Percentiles rank a stretch among this genome's conserved stretches.
Conservation (phyloP, 2,888 invertebrate genomes). For the Mesoligia furuncula region DNA sequence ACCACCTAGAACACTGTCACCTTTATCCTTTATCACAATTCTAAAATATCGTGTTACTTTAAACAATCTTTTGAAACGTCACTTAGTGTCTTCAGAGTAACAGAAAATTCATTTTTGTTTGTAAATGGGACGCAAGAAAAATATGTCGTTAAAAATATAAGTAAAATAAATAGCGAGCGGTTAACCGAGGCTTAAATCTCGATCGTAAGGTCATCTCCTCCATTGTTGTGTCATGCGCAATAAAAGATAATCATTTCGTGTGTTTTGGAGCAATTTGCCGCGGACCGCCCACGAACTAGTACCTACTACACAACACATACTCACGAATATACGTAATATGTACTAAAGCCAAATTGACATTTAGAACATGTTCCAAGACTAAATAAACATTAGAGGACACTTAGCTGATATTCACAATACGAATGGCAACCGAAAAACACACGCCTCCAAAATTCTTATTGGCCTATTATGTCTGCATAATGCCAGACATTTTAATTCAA, state of each 20-base stretch:
- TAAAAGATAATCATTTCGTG: slow-evolving; percentile 86
- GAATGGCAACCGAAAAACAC: slow-evolving; percentile 30
- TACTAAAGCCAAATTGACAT: slow-evolving; percentile 37
- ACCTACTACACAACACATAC: slow-evolving; percentile 53
- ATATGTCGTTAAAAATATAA: slow-evolving; percentile 66
- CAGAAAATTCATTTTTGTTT: slow-evolving; percentile 32
- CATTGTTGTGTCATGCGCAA: slow-evolving; percentile 86
- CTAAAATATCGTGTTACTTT: slow-evolving; percentile 53
- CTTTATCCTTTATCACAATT: slow-evolving; percentile 68
- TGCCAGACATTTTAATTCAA: slow-evolving; percentile 68
- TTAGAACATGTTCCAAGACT: slow-evolving; percentile 43
- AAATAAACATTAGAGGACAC: slow-evolving; percentile 47
- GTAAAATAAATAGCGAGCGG: slow-evolving; percentile 73
- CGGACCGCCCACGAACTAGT: slow-evolving; percentile 77
- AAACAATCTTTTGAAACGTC: slow-evolving; percentile 36
- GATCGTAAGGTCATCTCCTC: slow-evolving; percentile 83
- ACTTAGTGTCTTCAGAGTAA: slow-evolving; percentile 24
- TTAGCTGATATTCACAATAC: slow-evolving; percentile 22
- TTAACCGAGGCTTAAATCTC: slow-evolving; percentile 77
- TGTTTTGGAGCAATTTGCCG: slow-evolving; percentile 86
- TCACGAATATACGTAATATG: slow-evolving; percentile 43
- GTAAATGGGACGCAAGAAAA: slow-evolving; percentile 61
- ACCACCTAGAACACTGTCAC: slow-evolving; percentile 73
- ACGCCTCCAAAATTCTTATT: slow-evolving; percentile 49
- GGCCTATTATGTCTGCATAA: slow-evolving; percentile 44